phyloP scores from a whole-genome alignment of 1,140 invertebrate species.

The Rhyacophila brunnea region DNA sequence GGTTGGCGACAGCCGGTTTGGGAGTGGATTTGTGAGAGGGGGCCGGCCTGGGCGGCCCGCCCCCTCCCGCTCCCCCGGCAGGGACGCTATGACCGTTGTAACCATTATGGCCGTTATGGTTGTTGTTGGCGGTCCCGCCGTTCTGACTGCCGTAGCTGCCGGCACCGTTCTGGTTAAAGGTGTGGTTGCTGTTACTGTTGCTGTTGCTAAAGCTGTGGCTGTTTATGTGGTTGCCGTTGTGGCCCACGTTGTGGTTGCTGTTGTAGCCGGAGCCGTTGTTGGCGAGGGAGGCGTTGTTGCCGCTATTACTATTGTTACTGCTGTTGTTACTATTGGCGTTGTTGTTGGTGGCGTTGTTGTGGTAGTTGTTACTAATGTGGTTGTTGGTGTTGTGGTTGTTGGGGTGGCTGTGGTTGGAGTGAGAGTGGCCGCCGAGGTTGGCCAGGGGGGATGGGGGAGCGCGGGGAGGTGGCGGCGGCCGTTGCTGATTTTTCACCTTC shows the following conservation, averaged over 20 bases:
- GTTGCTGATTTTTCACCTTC: slow-evolving; percentile 62
- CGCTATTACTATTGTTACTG: neutral
- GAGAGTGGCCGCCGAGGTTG: neutral
- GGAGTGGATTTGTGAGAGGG: slow-evolving; percentile 37
- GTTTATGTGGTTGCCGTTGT: neutral
- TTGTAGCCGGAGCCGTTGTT: slow-evolving; percentile 2
- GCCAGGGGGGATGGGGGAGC: slow-evolving; percentile 29
- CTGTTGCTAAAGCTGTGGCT: neutral
- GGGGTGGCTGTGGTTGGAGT: neutral
- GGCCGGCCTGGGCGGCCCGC: slow-evolving; percentile 4
- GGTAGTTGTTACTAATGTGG: slow-evolving; percentile 9
- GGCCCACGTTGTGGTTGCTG: neutral
- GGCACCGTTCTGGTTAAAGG: neutral
- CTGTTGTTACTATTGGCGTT: neutral
- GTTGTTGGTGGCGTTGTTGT: slow-evolving; percentile 9
- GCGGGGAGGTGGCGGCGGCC: slow-evolving; percentile 38
- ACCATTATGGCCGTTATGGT: slow-evolving; percentile 36
- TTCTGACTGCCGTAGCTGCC: slow-evolving; percentile 10
- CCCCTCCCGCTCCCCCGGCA: slow-evolving; percentile 17
- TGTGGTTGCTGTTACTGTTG: neutral
- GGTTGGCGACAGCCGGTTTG: slow-evolving; percentile 50
- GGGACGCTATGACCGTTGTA: slow-evolving; percentile 42
- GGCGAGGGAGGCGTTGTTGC: neutral
- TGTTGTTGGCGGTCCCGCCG: neutral
- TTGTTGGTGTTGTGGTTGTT: slow-evolving; percentile 43